Evolutionary conservation across 2,888 invertebrate genomes (phyloP).

Genomic region (Leucoma salicis): DNA sequence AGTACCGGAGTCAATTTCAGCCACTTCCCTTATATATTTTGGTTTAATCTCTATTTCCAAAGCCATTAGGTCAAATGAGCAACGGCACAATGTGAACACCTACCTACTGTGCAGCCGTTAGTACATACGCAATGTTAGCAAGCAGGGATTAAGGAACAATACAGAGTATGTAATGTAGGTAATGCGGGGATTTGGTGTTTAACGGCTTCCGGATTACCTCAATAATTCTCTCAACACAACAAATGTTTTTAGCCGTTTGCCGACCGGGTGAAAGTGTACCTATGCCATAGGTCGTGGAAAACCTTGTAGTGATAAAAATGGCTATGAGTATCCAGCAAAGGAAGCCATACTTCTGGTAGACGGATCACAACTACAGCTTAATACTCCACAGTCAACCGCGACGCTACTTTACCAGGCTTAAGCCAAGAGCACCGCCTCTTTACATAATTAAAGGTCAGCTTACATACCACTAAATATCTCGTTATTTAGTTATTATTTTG

Average conservation of each 20-base stretch:
- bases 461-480: constrained; percentile 11
- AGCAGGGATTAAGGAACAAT: constrained; percentile 76
- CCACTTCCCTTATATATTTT: constrained; percentile 41
- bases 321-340: constrained; percentile 37
- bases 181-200: constrained; percentile 76
- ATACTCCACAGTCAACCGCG: constrained; percentile 51
- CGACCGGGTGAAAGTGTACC: constrained; percentile 27
- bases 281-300: constrained; percentile 43
- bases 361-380: constrained; percentile 61
- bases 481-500: not conserved
- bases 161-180: constrained; percentile 74
- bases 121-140: constrained; percentile 57
- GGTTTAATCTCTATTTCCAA: constrained; percentile 60
- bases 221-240: constrained; percentile 74
- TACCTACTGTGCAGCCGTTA: constrained; percentile 40
- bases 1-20: constrained; percentile 61
- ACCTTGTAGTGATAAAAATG: constrained; percentile 41
- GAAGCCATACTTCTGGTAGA: constrained; percentile 64
- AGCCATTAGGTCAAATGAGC: constrained; percentile 56
- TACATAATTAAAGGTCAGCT: constrained; percentile 54
- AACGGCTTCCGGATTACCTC: constrained; percentile 80
- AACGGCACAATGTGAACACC: constrained; percentile 40
- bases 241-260: constrained; percentile 70
- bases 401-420: constrained; percentile 55
- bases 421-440: constrained; percentile 42